Evolutionary conservation across 2,888 invertebrate species (phyloP), one percentile per base, ranked within the genome.

Genomic region (Priocnemis perturbator): DNA sequence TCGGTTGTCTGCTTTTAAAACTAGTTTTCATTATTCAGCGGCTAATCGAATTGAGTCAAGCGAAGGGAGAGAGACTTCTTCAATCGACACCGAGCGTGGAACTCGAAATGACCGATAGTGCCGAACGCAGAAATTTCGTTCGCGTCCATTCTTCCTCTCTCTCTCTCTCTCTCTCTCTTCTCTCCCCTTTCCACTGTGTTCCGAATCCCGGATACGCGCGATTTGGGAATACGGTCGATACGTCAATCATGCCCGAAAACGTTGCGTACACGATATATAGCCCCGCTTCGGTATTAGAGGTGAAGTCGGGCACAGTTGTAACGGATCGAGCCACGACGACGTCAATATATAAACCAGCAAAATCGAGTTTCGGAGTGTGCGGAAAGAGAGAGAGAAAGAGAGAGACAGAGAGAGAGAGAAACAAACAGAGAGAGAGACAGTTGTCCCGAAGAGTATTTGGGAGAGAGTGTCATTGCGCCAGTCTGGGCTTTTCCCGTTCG

Each of bases 271-370:
- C 37, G 37, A 37, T 11, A 37, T 37, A 37, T 37, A 26, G 64
- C 50, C 30, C 55, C 37, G 64, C 52, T 67, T 70, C 56, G 62
- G 63, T 58, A 56, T 47, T 48, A 20, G 48, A 26, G 57, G 56
- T 56, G 52, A 65, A 70, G 67, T 68, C 60, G 58, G 62, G 44
- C 57, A 23, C 59, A 55, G 62, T 67, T 68, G 73, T 73, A 73
- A 69, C 56, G 55, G 55, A 20, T 17, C 50, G 19, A 50, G 50
- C 50, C 62, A 48, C 55, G 63, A 63, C 56, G 56, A 67, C 56
- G 57, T 64, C 64, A 56, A 64, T 63, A 55, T 64, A 64, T 67
- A 64, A 64, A 67, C 44, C 17, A 30, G 30, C 21, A 37, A 47
- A 15, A 5, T 19, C 5, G 23, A 17, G 45, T 52, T 50, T 37